A percentile compares a stretch with the other conserved stretches of the same genome.
Evolutionary conservation across 2,888 invertebrate species (phyloP).

Genomic region (Lampropteryx suffumata): DNA sequence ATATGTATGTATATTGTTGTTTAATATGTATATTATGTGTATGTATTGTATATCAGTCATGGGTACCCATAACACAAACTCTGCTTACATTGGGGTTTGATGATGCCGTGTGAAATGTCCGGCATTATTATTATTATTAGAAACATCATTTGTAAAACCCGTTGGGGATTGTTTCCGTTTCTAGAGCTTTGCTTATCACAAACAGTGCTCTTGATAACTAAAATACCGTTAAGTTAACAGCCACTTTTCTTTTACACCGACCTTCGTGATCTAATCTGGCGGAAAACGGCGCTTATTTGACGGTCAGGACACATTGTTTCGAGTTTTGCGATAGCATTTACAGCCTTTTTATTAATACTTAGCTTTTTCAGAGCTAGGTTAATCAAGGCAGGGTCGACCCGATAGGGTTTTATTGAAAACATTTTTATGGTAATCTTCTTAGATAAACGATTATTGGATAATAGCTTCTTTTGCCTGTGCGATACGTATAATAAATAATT

Average conservation of each 20-base stretch:
- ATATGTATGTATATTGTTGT: too few species aligned
- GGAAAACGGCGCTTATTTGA: slow-evolving; percentile 26
- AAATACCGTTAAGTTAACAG: slow-evolving; percentile 31
- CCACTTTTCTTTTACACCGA: slow-evolving; percentile 31
- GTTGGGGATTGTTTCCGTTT: background rate
- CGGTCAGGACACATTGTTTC: slow-evolving; percentile 20
- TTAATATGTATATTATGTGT: too few species aligned
- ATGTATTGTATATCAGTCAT: too few species aligned
- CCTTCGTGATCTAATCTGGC: slow-evolving; percentile 25
- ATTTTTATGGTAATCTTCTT: too few species aligned
- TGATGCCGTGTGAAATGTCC: too few species aligned
- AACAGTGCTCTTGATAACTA: slow-evolving; percentile 5
- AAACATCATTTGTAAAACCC: too few species aligned
- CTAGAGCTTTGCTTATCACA: slow-evolving; percentile 4
- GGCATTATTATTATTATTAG: too few species aligned
- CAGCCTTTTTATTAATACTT: slow-evolving; percentile 19
- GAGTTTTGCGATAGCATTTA: slow-evolving; percentile 11
- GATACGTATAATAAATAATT: too few species aligned
- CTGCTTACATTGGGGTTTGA: too few species aligned
- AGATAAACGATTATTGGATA: too few species aligned
- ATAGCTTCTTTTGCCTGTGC: too few species aligned
- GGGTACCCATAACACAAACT: too few species aligned
- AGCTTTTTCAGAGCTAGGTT: slow-evolving; percentile 14
- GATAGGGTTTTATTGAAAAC: background rate
- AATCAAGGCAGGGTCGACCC: slow-evolving; percentile 3